Evolutionary conservation across 1,140 invertebrate genomes (phyloP).

Genomic region (Brachionus calyciflorus): DNA sequence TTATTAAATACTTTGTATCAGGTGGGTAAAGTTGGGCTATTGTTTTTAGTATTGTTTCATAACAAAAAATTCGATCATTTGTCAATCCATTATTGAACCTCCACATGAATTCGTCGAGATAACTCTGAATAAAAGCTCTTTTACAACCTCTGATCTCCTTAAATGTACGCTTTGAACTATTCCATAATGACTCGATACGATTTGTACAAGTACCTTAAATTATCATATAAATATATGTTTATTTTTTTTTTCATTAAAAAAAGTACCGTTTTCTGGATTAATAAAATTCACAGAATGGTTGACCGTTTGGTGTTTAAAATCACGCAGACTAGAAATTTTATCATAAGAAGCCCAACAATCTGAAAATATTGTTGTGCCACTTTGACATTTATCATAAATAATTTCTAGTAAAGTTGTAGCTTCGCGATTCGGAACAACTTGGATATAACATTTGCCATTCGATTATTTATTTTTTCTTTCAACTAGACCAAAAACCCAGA

Average conservation of each 20-base stretch:
- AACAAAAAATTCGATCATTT: constrained; percentile 13
- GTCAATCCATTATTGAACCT: not conserved
- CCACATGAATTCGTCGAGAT: too few relatives aligned
- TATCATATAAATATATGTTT: too few relatives aligned
- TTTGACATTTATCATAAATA: not conserved
- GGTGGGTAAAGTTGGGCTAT: constrained; percentile 2
- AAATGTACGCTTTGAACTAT: too few relatives aligned
- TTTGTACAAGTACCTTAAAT: too few relatives aligned
- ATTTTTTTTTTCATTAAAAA: too few relatives aligned
- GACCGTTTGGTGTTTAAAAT: constrained; percentile 6
- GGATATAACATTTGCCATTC: too few relatives aligned
- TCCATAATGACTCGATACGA: too few relatives aligned
- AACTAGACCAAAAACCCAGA: not conserved
- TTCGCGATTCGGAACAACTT: too few relatives aligned
- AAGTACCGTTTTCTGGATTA: constrained; percentile 15
- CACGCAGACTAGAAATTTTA: not conserved
- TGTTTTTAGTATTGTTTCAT: not conserved
- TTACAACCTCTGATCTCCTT: too few relatives aligned
- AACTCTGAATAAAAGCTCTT: too few relatives aligned
- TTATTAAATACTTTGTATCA: not conserved
- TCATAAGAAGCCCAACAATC: not conserved
- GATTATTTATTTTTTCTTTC: too few relatives aligned
- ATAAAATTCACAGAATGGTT: not conserved
- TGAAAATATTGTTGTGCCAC: constrained; percentile 16
- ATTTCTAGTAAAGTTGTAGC: too few relatives aligned